A percentile compares a stretch with the other conserved stretches of the same genome.
Conservation (phyloP, 35 echinoderm and acorn worm genomes). For the Ptychodera flava region DNA sequence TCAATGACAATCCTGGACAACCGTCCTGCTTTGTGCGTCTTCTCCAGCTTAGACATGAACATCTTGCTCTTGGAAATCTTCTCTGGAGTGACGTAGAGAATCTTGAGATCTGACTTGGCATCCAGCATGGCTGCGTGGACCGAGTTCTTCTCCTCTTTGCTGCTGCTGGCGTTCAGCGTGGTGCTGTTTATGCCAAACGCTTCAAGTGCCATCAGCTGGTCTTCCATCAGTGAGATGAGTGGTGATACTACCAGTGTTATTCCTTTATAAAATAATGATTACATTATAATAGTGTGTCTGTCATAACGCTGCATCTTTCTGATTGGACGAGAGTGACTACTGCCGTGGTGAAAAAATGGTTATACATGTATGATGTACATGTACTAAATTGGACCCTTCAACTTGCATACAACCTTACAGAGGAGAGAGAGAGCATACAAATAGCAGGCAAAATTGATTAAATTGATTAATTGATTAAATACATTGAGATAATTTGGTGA, state of each 20-base stretch:
- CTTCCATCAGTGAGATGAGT: constrained; percentile 88
- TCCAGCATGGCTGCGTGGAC: constrained; percentile 61
- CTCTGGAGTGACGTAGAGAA: constrained; percentile 94
- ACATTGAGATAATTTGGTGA: too few relatives aligned
- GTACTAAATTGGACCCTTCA: too few relatives aligned
- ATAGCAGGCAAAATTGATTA: too few relatives aligned
- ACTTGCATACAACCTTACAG: too few relatives aligned
- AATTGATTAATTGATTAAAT: too few relatives aligned
- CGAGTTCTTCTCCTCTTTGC: constrained; percentile 37
- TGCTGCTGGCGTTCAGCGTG: constrained; percentile 44
- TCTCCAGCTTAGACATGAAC: constrained; percentile 90
- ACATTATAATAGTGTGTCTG: too few relatives aligned
- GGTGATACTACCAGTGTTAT: constrained; percentile 91
- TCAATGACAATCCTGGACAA: constrained; percentile 82
- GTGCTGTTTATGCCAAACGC: constrained; percentile 37
- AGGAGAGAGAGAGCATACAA: too few relatives aligned
- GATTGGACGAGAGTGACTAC: too few relatives aligned
- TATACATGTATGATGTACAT: too few relatives aligned
- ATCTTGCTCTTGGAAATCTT: constrained; percentile 97
- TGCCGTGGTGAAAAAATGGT: too few relatives aligned
- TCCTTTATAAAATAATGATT: too few relatives aligned
- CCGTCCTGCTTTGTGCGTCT: constrained; percentile 44
- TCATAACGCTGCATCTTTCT: too few relatives aligned
- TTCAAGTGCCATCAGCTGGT: constrained; percentile 74
- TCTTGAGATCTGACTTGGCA: constrained; percentile 38